Evolutionary conservation across 2,113 vertebrate genomes (phyloP).

Genomic region (Motacilla tschutschensis): DNA sequence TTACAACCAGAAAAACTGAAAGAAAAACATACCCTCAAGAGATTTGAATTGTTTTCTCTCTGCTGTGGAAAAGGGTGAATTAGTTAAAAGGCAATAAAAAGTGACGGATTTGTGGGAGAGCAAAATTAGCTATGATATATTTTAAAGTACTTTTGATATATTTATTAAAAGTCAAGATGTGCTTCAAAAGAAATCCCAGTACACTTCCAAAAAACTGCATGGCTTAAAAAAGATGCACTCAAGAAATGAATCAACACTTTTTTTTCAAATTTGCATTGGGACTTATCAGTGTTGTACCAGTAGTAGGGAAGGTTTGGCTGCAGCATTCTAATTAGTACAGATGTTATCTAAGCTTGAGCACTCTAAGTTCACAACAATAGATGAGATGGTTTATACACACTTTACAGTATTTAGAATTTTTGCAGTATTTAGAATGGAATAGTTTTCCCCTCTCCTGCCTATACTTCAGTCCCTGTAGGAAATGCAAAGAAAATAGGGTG

Average conservation of each 20-base stretch:
- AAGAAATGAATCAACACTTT: constrained; percentile 3
- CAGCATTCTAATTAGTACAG: constrained; percentile 34
- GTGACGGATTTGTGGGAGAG: not conserved
- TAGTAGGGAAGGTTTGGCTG: not conserved
- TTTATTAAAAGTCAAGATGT: constrained; percentile 62
- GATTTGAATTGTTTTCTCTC: not conserved
- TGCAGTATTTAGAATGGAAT: not conserved
- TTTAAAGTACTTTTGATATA: constrained; percentile 42
- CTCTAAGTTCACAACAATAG: not conserved
- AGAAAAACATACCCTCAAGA: not conserved
- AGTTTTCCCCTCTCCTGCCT: not conserved
- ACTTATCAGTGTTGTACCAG: constrained; percentile 25
- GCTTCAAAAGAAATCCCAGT: constrained; percentile 44
- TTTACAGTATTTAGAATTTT: not conserved
- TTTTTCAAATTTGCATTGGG: not conserved
- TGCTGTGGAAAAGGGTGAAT: not conserved
- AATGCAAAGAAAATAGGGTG: not conserved
- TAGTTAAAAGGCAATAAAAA: constrained; percentile 5
- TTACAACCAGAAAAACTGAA: not conserved
- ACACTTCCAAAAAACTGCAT: not conserved
- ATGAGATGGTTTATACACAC: not conserved
- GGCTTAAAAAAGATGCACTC: constrained; percentile 39
- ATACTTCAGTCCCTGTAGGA: not conserved
- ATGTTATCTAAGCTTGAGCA: not conserved
- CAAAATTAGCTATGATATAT: constrained; percentile 5